These are phyloP conservation scores for Elgonia sp. DNA, from an alignment of 2,888 invertebrate species.

Conservation along the genomic window DNA sequence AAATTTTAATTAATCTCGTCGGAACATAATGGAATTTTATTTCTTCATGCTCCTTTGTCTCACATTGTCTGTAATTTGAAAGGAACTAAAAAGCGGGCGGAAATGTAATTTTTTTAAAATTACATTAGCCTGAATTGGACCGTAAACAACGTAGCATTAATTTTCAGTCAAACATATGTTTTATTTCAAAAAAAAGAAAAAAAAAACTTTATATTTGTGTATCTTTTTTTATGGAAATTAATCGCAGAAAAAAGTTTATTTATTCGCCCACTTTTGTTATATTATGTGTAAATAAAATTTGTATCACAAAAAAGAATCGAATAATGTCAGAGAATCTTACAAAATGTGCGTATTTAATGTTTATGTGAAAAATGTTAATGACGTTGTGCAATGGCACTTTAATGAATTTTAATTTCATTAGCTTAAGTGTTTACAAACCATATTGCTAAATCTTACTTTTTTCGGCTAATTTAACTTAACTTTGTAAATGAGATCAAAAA, in stretches of 20 bases:
- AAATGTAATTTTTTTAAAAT: neutral
- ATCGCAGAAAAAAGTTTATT: too few relatives aligned
- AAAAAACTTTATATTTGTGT: too few relatives aligned
- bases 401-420: slow-evolving; percentile 17
- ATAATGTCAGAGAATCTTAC: neutral
- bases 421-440: neutral
- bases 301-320: too few relatives aligned
- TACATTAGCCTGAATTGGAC: neutral
- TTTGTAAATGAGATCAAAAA: neutral
- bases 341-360: slow-evolving; percentile 10
- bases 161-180: neutral
- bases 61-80: slow-evolving; percentile 2
- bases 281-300: too few relatives aligned
- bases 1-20: neutral
- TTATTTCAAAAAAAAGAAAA: neutral
- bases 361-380: slow-evolving; percentile 6
- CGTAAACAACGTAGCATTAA: neutral
- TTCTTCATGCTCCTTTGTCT: neutral
- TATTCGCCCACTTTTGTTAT: too few relatives aligned
- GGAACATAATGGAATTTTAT: neutral
- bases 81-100: slow-evolving; percentile 20
- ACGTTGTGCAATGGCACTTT: slow-evolving; percentile 1
- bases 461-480: neutral
- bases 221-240: too few relatives aligned
- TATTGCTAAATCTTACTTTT: neutral